Percentiles rank a stretch among this genome's conserved stretches.
These are phyloP conservation scores for Notiomystis cincta DNA, from an alignment of 2,113 vertebrate species.

Conservation along the genomic window DNA sequence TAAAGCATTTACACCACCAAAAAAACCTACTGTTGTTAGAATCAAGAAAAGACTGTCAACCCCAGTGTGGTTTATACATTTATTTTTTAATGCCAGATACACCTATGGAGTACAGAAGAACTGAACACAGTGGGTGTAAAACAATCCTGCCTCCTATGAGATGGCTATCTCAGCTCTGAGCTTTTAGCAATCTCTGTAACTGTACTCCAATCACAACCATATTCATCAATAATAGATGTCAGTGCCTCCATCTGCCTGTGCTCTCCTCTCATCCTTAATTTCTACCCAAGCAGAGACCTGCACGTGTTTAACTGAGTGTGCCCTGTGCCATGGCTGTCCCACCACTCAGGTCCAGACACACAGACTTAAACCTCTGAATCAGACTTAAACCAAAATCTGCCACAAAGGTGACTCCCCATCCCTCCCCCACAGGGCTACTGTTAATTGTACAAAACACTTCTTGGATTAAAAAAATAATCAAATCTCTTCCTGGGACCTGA, in stretches of 20 bases:
- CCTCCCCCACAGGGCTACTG: not conserved
- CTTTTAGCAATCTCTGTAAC: not conserved
- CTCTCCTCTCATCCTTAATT: not conserved
- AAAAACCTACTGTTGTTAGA: not conserved
- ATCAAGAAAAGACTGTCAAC: not conserved
- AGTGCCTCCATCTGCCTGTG: not conserved
- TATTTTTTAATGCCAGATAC: not conserved
- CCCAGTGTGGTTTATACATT: not conserved
- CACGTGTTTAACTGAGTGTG: accelerated
- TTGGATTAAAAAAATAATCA: not conserved
- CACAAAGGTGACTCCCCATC: not conserved
- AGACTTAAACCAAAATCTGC: not conserved
- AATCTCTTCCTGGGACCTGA: not conserved
- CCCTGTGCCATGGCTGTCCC: accelerated
- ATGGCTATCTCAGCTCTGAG: not conserved
- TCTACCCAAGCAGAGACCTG: not conserved
- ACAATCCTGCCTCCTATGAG: not conserved
- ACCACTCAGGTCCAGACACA: not conserved
- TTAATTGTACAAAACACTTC: not conserved
- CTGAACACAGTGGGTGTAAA: not conserved
- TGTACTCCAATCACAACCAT: not conserved
- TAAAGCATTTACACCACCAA: not conserved
- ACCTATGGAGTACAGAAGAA: not conserved
- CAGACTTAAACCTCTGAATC: not conserved
- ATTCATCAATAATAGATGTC: not conserved